A percentile compares a stretch with the other conserved stretches of the same genome.
phyloP scores from a whole-genome alignment of 2,888 invertebrate genomes.

The Platerodrilus igneus region DNA sequence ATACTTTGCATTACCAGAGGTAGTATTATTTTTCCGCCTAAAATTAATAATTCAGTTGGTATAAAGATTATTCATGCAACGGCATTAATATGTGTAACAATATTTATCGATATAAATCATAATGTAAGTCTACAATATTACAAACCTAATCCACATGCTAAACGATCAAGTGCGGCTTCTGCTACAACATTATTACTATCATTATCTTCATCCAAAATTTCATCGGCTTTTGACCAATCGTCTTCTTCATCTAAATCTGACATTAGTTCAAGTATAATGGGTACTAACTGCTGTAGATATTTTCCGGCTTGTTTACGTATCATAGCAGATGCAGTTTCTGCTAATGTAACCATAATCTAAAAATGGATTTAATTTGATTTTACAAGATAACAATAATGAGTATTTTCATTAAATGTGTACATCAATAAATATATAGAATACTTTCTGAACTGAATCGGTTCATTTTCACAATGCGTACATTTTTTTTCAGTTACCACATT shows the following conservation, averaged over 20 bases:
- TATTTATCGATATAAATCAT: not conserved
- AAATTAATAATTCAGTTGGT: constrained; percentile 8
- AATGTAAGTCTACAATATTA: not conserved
- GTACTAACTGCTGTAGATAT: constrained; percentile 75
- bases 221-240: constrained; percentile 83
- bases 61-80: not conserved
- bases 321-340: constrained; percentile 96
- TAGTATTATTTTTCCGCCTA: constrained; percentile 69
- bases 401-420: too few species aligned
- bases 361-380: not conserved
- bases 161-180: constrained; percentile 92
- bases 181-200: constrained; percentile 94
- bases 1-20: constrained; percentile 78
- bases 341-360: constrained; percentile 70
- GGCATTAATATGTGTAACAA: not conserved
- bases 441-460: too few species aligned
- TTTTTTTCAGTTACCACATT: too few species aligned
- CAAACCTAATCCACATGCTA: constrained; percentile 93
- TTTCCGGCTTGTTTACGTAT: constrained; percentile 86
- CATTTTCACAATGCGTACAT: too few species aligned
- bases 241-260: constrained; percentile 90
- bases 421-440: too few species aligned
- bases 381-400: too few species aligned
- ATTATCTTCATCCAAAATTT: constrained; percentile 86
- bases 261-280: constrained; percentile 88